Conservation (phyloP, 2,888 invertebrate species). For the Metellina segmentata region DNA sequence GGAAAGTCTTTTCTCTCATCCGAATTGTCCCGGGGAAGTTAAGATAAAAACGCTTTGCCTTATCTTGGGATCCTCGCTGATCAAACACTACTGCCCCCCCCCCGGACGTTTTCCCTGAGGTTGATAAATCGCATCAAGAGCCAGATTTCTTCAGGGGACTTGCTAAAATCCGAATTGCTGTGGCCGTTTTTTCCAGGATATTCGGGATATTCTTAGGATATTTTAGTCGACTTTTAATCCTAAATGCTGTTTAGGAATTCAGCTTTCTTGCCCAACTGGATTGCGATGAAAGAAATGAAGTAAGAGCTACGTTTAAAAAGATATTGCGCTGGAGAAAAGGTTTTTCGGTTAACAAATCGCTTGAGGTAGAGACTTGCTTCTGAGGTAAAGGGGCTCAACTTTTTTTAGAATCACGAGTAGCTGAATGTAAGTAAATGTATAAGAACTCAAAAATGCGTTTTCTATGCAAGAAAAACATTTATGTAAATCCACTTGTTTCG, state of each 20-base stretch:
- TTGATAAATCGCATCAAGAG: slow-evolving; percentile 45
- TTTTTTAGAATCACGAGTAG: background rate
- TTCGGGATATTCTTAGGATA: slow-evolving; percentile 9
- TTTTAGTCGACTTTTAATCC: slow-evolving; percentile 13
- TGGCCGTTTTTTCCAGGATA: background rate
- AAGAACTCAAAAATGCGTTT: too few relatives aligned
- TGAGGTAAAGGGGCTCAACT: background rate
- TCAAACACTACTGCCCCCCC: slow-evolving; percentile 16
- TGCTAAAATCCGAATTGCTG: slow-evolving; percentile 1
- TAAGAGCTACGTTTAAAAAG: background rate
- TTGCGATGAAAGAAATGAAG: background rate
- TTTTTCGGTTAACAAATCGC: background rate
- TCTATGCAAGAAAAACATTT: too few relatives aligned
- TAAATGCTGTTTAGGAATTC: background rate
- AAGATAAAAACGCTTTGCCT: slow-evolving; percentile 36
- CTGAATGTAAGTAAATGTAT: too few relatives aligned
- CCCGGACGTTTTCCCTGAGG: slow-evolving; percentile 8
- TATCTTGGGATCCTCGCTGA: slow-evolving; percentile 32
- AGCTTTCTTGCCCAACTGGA: background rate
- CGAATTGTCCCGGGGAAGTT: slow-evolving; percentile 34
- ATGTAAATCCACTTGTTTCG: too few relatives aligned
- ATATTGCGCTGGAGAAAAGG: background rate
- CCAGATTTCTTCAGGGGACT: slow-evolving; percentile 34
- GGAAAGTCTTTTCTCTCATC: slow-evolving; percentile 36
- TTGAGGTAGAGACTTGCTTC: background rate